A percentile compares a stretch with the other conserved stretches of the same genome.
Conservation (phyloP, 1,140 invertebrate genomes). For the Teleogryllus occipitalis region DNA sequence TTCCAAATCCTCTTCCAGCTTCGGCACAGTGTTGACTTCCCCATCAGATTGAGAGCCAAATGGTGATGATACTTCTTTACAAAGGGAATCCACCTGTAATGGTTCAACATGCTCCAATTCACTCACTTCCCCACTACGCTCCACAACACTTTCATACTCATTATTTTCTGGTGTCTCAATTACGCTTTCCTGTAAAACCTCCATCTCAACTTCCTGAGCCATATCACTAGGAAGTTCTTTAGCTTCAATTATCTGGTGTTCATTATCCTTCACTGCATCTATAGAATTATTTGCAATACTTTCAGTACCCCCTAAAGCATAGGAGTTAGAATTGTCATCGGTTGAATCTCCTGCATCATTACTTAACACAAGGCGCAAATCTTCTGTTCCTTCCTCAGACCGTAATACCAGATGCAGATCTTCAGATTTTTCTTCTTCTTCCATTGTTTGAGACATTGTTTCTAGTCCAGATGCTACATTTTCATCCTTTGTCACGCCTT, state of each 20-base stretch:
- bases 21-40: neutral
- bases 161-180: neutral
- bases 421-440: constrained; percentile 15
- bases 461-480: neutral
- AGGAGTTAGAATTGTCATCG: neutral
- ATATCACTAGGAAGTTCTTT: neutral
- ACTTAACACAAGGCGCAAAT: neutral
- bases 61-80: neutral
- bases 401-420: constrained; percentile 14
- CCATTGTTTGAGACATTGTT: neutral
- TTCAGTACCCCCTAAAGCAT: neutral
- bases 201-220: neutral
- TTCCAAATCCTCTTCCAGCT: neutral
- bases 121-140: neutral
- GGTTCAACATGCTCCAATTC: neutral
- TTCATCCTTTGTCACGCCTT: neutral
- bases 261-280: neutral
- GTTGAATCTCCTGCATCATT: constrained; percentile 1
- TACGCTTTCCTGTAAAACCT: neutral
- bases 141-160: neutral
- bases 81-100: neutral
- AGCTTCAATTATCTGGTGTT: neutral
- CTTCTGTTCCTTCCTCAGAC: constrained; percentile 10
- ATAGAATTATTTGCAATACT: neutral
- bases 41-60: neutral